Conservation (phyloP, 2,113 vertebrate species). For the Colius striatus region DNA sequence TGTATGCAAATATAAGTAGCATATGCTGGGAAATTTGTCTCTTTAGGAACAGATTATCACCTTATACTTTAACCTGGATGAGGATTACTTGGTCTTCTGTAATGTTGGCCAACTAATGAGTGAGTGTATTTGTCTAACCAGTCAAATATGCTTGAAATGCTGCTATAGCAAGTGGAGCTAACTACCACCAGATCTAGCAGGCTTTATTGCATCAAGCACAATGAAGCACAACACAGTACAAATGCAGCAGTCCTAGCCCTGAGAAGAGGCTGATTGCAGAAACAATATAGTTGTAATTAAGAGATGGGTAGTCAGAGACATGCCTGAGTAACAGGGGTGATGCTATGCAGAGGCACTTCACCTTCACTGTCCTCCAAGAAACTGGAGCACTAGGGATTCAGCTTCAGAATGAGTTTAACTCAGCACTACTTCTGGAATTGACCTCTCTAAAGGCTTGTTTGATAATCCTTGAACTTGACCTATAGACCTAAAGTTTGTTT, state of each 20-base stretch:
- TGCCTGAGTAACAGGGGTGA: neutral
- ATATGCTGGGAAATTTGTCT: neutral
- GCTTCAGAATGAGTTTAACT: neutral
- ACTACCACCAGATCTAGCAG: neutral
- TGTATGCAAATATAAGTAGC: neutral
- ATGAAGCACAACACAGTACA: neutral
- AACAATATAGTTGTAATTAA: neutral
- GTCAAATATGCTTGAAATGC: neutral
- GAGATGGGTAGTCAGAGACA: neutral
- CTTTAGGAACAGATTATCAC: neutral
- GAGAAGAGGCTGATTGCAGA: neutral
- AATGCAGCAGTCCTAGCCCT: neutral
- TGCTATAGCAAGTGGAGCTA: neutral
- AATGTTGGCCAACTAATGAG: neutral
- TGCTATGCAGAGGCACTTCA: neutral
- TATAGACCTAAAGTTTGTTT: neutral
- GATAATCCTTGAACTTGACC: neutral
- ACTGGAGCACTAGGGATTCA: neutral
- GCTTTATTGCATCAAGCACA: neutral
- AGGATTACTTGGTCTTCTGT: neutral
- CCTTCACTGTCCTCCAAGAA: neutral
- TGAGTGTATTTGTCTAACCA: neutral
- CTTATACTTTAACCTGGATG: neutral
- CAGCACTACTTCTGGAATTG: neutral
- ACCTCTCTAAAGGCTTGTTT: neutral